Base-by-base conservation (phyloP, 2,113 vertebrate genomes). In the Sapajus apella region DNA sequence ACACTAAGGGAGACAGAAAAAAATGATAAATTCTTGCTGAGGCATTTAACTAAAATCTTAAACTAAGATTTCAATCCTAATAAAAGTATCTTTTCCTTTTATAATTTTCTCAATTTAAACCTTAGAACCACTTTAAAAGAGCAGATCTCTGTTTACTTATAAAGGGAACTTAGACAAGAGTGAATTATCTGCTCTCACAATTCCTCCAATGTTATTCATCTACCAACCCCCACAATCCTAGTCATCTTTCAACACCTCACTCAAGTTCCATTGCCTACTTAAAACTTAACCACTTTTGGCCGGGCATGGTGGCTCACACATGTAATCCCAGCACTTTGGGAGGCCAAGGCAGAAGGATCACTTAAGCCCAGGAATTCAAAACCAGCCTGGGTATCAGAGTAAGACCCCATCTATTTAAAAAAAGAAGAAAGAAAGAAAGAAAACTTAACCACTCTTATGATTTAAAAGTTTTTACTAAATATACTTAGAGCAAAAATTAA, bases 31-130 rank as follows among this genome's bases (percentile, higher is more conserved):
- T 14, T 87, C 83, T 73, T 75, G 52, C 40, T 76, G 92, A 89
- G 21, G 90, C 40, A 77, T 45, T 91, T 18, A 96, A 83, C 45
- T 82, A 8, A 27, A 95, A 92, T 75, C 93, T 89, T 91, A 77
- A 96, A 91, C 3, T 87, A 84, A 94, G 40, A 93, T 83, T 91
- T 83, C 73, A 84, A 95, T 79, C 10, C 56, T 83, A 83, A 43
- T 55, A 56, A 89, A 75, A 94, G 25, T 83, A 68, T 12, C 70
- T 85, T 90, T 27, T 82, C 84, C 13, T 86, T 81, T 87, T 58
- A 77, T 7, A 79, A 76, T 88, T 87, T 79, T 80, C 12, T 72
- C 40, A 94, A 95, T 43, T 76, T 86, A 96, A 90, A 90, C 66
- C 43, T 91, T 35, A 81, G 72, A 87, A 81, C 5, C 2, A 80